phyloP scores from a whole-genome alignment of 2,888 invertebrate species.

The Nipponacmea schrenckii region DNA sequence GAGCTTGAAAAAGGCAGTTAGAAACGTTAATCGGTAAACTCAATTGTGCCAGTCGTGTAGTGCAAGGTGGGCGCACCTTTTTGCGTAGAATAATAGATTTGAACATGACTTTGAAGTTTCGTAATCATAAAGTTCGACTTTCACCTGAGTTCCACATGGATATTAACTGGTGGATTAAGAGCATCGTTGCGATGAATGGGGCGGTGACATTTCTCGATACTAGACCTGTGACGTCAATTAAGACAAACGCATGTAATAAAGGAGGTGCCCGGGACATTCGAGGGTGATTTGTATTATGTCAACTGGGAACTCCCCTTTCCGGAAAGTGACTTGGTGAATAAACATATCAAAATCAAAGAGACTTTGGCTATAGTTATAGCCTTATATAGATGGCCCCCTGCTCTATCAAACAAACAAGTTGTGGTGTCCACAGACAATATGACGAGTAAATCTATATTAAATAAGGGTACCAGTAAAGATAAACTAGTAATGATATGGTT shows the following conservation, averaged over 20 bases:
- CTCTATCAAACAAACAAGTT: background rate
- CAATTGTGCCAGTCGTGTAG: constrained; percentile 7
- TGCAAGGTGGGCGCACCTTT: background rate
- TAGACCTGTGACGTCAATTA: background rate
- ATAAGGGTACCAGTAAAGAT: background rate
- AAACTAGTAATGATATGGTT: background rate
- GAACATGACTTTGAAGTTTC: background rate
- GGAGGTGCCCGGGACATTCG: background rate
- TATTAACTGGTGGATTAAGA: background rate
- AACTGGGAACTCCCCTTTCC: background rate
- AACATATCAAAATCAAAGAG: background rate
- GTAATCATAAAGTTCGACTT: background rate
- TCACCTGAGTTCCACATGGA: background rate
- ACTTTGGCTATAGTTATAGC: background rate
- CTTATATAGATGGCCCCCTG: background rate
- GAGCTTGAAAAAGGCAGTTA: constrained; percentile 7
- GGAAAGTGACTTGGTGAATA: background rate
- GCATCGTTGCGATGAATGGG: background rate
- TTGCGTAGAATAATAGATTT: background rate
- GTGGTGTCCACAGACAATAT: background rate
- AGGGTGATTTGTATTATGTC: background rate
- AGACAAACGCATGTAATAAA: too few species aligned
- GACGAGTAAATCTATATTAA: background rate
- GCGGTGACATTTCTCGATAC: background rate
- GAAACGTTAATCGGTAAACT: constrained; percentile 7